These are phyloP conservation scores for Athene cunicularia DNA, from an alignment of 2,113 vertebrate genomes.

Conservation along the genomic window DNA sequence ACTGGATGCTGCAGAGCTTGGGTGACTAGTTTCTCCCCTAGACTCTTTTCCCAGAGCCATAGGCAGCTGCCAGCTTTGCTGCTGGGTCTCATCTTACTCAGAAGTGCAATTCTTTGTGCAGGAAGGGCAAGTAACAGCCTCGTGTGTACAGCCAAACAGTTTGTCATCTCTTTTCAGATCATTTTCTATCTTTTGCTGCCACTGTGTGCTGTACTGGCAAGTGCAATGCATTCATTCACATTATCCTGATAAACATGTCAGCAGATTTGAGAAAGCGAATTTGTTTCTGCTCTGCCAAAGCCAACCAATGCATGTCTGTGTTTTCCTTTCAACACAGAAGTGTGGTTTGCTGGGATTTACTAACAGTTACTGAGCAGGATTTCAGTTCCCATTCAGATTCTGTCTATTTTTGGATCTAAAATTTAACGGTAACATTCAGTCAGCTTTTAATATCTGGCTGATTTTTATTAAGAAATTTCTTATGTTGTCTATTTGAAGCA, in stretches of 20 bases:
- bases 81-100: background rate
- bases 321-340: background rate
- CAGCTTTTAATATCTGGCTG: background rate
- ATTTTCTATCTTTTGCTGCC: background rate
- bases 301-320: background rate
- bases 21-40: background rate
- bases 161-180: background rate
- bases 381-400: background rate
- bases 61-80: background rate
- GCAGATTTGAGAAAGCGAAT: background rate
- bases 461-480: background rate
- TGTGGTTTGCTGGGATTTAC: constrained; percentile 15
- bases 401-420: background rate
- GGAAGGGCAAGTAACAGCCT: background rate
- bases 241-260: background rate
- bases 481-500: background rate
- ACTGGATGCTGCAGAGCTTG: background rate
- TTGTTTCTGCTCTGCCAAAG: background rate
- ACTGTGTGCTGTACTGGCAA: background rate
- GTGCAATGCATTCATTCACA: background rate
- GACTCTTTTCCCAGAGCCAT: background rate
- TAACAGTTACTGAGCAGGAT: background rate
- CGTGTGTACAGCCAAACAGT: background rate
- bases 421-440: background rate
- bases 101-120: background rate